Evolutionary conservation across 2,888 invertebrate species (phyloP), one percentile per base, ranked within the genome.

Genomic region (Toxonevra muliebris): DNA sequence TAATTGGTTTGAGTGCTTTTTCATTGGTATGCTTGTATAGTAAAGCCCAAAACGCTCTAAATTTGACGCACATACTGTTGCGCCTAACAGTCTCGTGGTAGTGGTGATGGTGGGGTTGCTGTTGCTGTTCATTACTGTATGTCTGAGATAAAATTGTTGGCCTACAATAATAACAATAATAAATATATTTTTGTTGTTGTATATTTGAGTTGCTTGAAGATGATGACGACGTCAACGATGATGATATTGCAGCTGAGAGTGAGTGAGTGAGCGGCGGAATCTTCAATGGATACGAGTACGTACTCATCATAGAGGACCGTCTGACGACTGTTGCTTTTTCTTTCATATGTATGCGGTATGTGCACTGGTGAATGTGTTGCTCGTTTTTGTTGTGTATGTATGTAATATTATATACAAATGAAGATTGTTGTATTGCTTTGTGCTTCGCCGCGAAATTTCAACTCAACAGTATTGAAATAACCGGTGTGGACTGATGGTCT

Each of bases 391-490:
- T 60, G 20, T 55, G 45, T 13, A 12, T 45, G 17, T 8, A 43
- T 12, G 42, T 9, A 42, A 12, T 41, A 50, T 43, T 17, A 41
- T n/a, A 40, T 13, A 7, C 12, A 20, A 2, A 45, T 10, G 61
- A 19, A 52, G n/a, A 10, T 40, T 4, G 20, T 50, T 63, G 19
- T 63, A 20, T 48, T 52, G 61, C 45, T 45, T 45, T 64, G 52
- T 60, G 60, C 62, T 67, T 62, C 54, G 59, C 52, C 55, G 64
- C 68, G 61, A 68, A 68, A 64, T 55, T 64, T 54, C 57, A 60
- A 68, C 54, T 65, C 61, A 60, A 17, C 57, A 68, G 68, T 68
- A 60, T 54, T 68, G 62, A 68, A 68, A 57, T 62, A 68, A 65
- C 68, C 68, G 68, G 64, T 68, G 68, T 64, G 43, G 65, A 64